Percentiles rank a stretch among this genome's conserved stretches.
Conservation (phyloP, 2,888 invertebrate species). For the Caenorhabditis doughertyi region DNA sequence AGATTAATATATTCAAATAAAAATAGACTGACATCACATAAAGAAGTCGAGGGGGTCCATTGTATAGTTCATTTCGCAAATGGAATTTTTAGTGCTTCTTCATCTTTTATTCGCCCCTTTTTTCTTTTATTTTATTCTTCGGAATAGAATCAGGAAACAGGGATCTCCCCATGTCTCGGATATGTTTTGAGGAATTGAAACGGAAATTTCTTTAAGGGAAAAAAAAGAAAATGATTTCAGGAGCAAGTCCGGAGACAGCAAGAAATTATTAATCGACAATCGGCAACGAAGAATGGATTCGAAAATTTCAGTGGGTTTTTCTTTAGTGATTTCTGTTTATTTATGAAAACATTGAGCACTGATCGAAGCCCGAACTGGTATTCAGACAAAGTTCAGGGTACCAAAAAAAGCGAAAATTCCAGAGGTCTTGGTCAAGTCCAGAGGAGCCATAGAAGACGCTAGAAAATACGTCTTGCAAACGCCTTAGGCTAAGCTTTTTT, state of each 20-base stretch:
- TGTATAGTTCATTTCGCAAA: constrained; percentile 51
- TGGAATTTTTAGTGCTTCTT: constrained; percentile 55
- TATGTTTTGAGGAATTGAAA: constrained; percentile 34
- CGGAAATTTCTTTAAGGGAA: constrained; percentile 30
- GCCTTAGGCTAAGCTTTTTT: no score
- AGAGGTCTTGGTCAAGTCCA: no score
- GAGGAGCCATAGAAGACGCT: no score
- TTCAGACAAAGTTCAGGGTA: no score
- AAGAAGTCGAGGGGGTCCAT: neutral
- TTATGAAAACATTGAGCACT: no score
- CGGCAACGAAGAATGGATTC: constrained; percentile 72
- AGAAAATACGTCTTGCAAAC: no score
- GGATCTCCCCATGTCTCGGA: neutral
- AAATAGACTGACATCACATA: constrained; percentile 38
- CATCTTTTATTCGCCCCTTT: neutral
- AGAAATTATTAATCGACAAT: constrained; percentile 74
- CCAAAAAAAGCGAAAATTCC: no score
- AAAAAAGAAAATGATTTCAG: constrained; percentile 54
- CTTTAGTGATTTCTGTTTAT: no score
- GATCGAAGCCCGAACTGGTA: no score
- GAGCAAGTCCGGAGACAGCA: constrained; percentile 79
- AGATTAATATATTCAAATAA: neutral
- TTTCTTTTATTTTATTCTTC: neutral
- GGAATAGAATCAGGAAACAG: constrained; percentile 51
- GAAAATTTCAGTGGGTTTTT: constrained; percentile 78